phyloP scores from a whole-genome alignment of 2,888 invertebrate species.

The Mimumesa dahlbomi region DNA sequence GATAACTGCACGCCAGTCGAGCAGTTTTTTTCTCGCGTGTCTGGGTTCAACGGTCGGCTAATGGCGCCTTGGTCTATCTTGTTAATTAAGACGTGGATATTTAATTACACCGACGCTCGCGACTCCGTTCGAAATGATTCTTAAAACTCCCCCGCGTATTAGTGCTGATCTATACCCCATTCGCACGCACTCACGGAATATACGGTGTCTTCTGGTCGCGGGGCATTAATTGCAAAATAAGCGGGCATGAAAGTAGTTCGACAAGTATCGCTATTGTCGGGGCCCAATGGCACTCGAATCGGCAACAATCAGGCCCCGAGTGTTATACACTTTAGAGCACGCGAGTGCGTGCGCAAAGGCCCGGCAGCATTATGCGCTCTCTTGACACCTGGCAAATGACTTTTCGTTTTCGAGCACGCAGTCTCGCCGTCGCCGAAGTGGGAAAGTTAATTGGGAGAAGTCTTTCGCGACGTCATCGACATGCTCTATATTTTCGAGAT shows the following conservation, averaged over 20 bases:
- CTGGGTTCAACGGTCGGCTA: slow-evolving; percentile 56
- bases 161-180: too few species aligned
- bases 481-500: too few species aligned
- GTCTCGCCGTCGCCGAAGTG: too few species aligned
- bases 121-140: neutral
- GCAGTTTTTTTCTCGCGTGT: slow-evolving; percentile 36
- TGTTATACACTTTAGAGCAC: slow-evolving; percentile 36
- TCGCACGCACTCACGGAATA: too few species aligned
- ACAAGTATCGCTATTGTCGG: too few species aligned
- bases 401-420: slow-evolving; percentile 47
- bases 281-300: too few species aligned
- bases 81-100: slow-evolving; percentile 60
- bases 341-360: slow-evolving; percentile 49
- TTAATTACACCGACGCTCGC: slow-evolving; percentile 53
- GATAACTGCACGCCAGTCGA: slow-evolving; percentile 11
- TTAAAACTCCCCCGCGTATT: too few species aligned
- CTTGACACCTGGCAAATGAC: slow-evolving; percentile 52
- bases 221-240: too few species aligned
- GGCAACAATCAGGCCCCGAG: slow-evolving; percentile 36
- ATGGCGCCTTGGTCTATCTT: slow-evolving; percentile 41
- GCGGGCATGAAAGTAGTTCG: too few species aligned
- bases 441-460: too few species aligned
- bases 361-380: slow-evolving; percentile 27
- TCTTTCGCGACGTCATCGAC: too few species aligned
- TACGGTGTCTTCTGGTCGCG: too few species aligned